Base-by-base conservation (phyloP, 2,113 vertebrate genomes). In the Rhea americana region DNA sequence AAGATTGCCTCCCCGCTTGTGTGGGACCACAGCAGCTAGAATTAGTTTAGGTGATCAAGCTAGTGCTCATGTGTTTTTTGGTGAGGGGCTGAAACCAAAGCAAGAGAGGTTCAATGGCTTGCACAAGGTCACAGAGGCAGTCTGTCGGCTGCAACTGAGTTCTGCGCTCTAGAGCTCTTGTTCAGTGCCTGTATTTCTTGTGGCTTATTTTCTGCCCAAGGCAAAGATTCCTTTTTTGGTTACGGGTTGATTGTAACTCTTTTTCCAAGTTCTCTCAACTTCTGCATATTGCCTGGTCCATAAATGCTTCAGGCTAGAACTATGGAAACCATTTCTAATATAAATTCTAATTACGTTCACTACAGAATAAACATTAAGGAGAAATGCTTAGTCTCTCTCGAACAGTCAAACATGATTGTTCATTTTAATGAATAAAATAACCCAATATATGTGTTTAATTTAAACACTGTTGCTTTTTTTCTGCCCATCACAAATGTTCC, bases 391-490 rank as follows among this genome's bases (percentile, higher is more conserved):
- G 47, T 25, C 67, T 79, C 84, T 50, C 73, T 89, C 76, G 22
- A 5, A 65, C 81, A 89, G 51, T 59, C 82, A 14, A 51, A 73
- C 21, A 12, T 61, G 96, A 94, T 71, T 95, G 91, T 81, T 92
- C 90, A 95, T 94, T 96, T 96, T 83, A 94, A 96, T 96, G 96
- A 95, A 77, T 82, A 95, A 95, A 96, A 75, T 84, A 92, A 94
- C 91, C 92, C 93, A 75, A 66, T 93, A 59, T 48, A 75, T 9
- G 70, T 41, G 58, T 48, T 26, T 89, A 91, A 93, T 87, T 91
- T 85, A 96, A 97, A 95, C 76, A 85, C 32, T 18, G 8, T 48
- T 50, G 71, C 81, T 83, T 87, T 74, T 85, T 48, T 30, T 41
- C 72, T 88, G 92, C 50, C 67, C 35, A 91, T 91, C 82, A 93